Evolutionary conservation across 2,113 vertebrate genomes (phyloP).

Genomic region (Ellobius talpinus): DNA sequence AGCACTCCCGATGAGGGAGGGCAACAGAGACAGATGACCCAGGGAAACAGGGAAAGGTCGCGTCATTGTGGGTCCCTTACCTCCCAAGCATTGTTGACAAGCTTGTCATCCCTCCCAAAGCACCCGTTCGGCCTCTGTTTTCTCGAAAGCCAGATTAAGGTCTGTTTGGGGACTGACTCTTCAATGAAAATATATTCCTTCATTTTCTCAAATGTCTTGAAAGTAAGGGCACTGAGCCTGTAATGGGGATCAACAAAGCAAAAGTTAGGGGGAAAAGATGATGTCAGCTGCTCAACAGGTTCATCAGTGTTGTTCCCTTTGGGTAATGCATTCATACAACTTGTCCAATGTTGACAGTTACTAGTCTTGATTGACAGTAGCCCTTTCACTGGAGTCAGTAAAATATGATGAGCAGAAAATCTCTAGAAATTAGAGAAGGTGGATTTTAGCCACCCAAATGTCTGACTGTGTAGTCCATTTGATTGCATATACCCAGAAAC

Average conservation of each 20-base stretch:
- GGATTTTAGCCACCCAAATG: background rate
- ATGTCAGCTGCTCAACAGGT: background rate
- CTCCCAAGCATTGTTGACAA: constrained; percentile 86
- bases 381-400: background rate
- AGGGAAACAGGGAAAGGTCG: background rate
- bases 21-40: background rate
- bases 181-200: constrained; percentile 85
- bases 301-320: background rate
- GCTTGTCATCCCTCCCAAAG: constrained; percentile 85
- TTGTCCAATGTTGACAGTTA: background rate
- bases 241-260: background rate
- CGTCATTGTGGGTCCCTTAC: constrained; percentile 72
- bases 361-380: background rate
- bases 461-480: background rate
- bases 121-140: constrained; percentile 85
- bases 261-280: background rate
- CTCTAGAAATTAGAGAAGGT: background rate
- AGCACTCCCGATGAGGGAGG: background rate
- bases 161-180: constrained; percentile 80
- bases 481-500: background rate
- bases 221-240: constrained; percentile 90
- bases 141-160: constrained; percentile 85
- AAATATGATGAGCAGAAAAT: background rate
- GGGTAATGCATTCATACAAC: too few species aligned
- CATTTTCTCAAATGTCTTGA: constrained; percentile 88